Base-by-base conservation (phyloP, 2,113 vertebrate species). In the Pollimyrus isidori region DNA sequence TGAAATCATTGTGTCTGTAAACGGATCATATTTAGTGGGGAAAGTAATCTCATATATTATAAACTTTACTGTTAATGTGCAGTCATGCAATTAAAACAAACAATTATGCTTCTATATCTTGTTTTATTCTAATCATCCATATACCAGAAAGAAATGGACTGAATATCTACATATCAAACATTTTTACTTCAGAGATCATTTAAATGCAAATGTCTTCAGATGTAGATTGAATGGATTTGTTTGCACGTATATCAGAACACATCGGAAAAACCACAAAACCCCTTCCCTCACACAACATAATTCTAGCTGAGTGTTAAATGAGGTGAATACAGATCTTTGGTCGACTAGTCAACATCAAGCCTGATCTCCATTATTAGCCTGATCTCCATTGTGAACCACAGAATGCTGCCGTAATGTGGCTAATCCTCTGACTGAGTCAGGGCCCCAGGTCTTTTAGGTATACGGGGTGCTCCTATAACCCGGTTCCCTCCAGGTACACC, bases 131-230 rank as follows among this genome's bases (percentile, higher is more conserved):
- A 19, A 58, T 17, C 19, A 11, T 45, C 1, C 87, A 23, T 45
- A 62, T 21, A n/a, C 87, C 26, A 86, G 23, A 82, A 82, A 42
- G 39, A 2, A 82, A 87, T 35, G 10, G 15, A 39, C 5, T 35
- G 30, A 87, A 65, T 53, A 87, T 87, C 39, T 62, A 23, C 86
- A 87, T 87, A n/a, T 46, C 4, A 65, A 88, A 88, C 23, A 11
- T 23, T 69, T 73, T 73, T 45, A 73, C 39, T 88, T 88, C 56
- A 88, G 21, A 73, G 58, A 39, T 88, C 7, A 88, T 88, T 62
- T 73, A 73, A 73, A 88, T 88, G 87, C 39, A 73, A 88, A 88
- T 88, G 23, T 73, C 23, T 46, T 10, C 23, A 69, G 87, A 88
- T 48, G 50, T 30, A 56, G 19, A 56, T 53, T 48, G 82, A 49